These are phyloP conservation scores for Ptilodon capucinus DNA, from an alignment of 2,888 invertebrate species.

Conservation along the genomic window DNA sequence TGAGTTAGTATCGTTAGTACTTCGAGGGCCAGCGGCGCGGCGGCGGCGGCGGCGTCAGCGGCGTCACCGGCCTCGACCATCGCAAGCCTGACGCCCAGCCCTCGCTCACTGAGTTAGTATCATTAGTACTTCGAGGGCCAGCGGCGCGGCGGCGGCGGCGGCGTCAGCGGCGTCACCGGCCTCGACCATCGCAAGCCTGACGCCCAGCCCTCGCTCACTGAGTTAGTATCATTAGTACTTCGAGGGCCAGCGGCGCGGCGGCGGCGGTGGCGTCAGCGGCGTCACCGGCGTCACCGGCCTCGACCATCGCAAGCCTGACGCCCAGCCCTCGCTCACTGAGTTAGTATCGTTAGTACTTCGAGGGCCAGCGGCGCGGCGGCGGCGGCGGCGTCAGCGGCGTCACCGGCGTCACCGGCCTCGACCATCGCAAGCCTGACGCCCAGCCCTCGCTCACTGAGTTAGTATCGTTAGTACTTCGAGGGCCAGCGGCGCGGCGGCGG, in stretches of 20 bases:
- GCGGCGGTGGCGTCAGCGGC: constrained; percentile 82
- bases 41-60: constrained; percentile 84
- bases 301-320: constrained; percentile 35
- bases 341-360: too few species aligned
- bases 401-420: constrained; percentile 32
- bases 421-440: constrained; percentile 33
- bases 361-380: constrained; percentile 91
- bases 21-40: constrained; percentile 92
- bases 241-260: constrained; percentile 91
- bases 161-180: constrained; percentile 59
- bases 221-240: too few species aligned
- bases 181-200: constrained; percentile 34
- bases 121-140: constrained; percentile 95
- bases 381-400: constrained; percentile 78
- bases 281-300: constrained; percentile 38
- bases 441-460: constrained; percentile 52
- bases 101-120: too few species aligned
- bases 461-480: too few species aligned
- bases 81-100: constrained; percentile 43
- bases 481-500: constrained; percentile 92
- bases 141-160: constrained; percentile 88
- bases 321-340: constrained; percentile 49
- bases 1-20: too few species aligned
- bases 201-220: constrained; percentile 48
- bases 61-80: constrained; percentile 42